Evolutionary conservation across 2,888 invertebrate species (phyloP), one percentile per base, ranked within the genome.

Genomic region (Hypomecis punctinalis): DNA sequence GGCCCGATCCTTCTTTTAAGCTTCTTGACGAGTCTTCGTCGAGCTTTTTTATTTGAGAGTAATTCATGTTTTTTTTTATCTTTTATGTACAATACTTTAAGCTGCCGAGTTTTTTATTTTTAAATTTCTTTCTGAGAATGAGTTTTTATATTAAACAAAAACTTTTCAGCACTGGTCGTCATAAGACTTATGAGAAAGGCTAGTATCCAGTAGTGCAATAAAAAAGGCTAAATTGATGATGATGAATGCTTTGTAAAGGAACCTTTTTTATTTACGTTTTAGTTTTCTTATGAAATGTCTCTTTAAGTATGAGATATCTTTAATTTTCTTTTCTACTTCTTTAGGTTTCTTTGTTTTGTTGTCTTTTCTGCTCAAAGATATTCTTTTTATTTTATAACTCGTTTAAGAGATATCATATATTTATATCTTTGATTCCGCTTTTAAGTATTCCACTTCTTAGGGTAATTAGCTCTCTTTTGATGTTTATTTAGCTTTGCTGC

Each of bases 1-100:
- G 87, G 0, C 87, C 87, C 0, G 70, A 4, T 0, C 70, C 85
- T 58, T 86, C 86, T 0, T 68, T 69, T n/a, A 86, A 13, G 5
- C 76, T 71, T 37, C 71, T 67, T 0, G 81, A 64, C 0, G 85
- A 81, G 0, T 81, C 78, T 6, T 85, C 82, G 6, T 88, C 86
- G 0, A 85, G 55, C 67, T 83, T 82, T 61, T 81, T 84, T 0
- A 83, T 56, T 67, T 80, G 62, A 1, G 68, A 58, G 65, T 83
- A 84, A 63, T 80, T 75, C 83, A 82, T 82, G 0, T 6, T 33
- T 51, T 9, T 0, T 35, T 43, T 11, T 49, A 10, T 49, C n/a
- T 9, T 36, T 48, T 48, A 35, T 35, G n/a, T 1, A 5, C n/a
- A 10, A 6, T 35, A 6, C 7, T 48, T 35, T 35, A 6, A 6